These are phyloP conservation scores for Sturnira hondurensis DNA, from an alignment of 2,113 vertebrate genomes.

Conservation along the genomic window DNA sequence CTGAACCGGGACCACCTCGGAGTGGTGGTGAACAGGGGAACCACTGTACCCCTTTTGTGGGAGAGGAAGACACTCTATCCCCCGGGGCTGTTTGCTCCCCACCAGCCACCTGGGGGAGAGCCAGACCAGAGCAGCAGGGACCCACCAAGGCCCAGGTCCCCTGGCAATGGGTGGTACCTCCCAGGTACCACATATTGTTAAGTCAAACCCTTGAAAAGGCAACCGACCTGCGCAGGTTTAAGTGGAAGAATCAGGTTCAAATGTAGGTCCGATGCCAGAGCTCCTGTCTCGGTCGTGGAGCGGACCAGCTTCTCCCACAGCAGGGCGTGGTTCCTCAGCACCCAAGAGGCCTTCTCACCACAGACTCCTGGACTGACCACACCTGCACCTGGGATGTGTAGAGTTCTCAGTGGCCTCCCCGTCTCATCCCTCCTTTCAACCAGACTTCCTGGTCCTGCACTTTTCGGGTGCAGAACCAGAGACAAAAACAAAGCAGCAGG, in stretches of 20 bases:
- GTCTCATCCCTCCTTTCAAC: background rate
- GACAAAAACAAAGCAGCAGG: background rate
- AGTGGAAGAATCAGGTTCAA: background rate
- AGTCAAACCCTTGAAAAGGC: background rate
- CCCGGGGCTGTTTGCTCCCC: accelerated
- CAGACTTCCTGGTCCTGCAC: no score
- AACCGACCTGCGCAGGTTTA: background rate
- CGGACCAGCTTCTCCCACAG: background rate
- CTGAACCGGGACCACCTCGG: no score
- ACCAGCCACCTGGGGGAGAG: background rate
- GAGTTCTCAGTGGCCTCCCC: background rate
- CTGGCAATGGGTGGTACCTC: accelerated
- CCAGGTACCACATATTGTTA: background rate
- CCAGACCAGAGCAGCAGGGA: background rate
- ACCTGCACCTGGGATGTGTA: background rate
- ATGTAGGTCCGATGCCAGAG: background rate
- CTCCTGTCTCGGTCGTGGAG: accelerated
- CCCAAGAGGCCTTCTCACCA: background rate
- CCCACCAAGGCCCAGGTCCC: background rate
- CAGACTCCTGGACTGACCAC: background rate
- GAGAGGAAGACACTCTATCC: accelerated
- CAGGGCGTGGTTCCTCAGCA: accelerated
- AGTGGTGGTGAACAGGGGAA: no score
- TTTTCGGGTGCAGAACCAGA: background rate
- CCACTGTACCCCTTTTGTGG: no score